These are phyloP conservation scores for Clarias pachynema DNA, from an alignment of 2,797 vertebrate species.

Conservation along the genomic window DNA sequence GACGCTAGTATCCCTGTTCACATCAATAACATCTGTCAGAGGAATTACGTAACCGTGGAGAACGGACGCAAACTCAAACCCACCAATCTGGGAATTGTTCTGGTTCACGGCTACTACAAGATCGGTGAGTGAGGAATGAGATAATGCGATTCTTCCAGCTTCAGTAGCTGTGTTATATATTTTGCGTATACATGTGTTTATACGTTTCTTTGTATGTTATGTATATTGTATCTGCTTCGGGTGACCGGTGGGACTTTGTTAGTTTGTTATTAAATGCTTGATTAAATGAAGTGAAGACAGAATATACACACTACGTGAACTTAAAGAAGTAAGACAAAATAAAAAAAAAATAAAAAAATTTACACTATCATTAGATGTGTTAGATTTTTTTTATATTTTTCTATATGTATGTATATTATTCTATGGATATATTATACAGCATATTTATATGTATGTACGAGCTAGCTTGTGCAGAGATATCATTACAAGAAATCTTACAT, in stretches of 20 bases:
- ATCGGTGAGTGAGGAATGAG: conserved; percentile 77
- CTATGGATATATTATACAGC: neutral
- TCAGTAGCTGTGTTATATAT: neutral
- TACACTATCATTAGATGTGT: neutral
- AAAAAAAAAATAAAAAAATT: neutral
- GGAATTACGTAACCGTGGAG: conserved; percentile 96
- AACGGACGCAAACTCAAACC: conserved; percentile 90
- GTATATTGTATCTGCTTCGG: neutral
- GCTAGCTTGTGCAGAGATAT: neutral
- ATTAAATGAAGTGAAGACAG: neutral
- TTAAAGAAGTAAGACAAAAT: neutral
- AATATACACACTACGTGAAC: neutral
- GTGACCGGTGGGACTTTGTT: neutral
- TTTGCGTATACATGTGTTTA: neutral
- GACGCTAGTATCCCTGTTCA: conserved; percentile 98
- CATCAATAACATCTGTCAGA: conserved; percentile 97
- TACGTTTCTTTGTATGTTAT: neutral
- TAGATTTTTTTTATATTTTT: neutral
- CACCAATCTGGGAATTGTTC: conserved; percentile 94
- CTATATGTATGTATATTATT: neutral
- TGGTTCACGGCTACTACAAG: conserved; percentile 97
- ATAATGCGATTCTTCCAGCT: neutral
- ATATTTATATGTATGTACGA: neutral
- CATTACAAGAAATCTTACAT: neutral
- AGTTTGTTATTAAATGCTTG: neutral